Evolutionary conservation across 2,797 vertebrate genomes (phyloP).

Genomic region (Tympanoctomys barrerae): DNA sequence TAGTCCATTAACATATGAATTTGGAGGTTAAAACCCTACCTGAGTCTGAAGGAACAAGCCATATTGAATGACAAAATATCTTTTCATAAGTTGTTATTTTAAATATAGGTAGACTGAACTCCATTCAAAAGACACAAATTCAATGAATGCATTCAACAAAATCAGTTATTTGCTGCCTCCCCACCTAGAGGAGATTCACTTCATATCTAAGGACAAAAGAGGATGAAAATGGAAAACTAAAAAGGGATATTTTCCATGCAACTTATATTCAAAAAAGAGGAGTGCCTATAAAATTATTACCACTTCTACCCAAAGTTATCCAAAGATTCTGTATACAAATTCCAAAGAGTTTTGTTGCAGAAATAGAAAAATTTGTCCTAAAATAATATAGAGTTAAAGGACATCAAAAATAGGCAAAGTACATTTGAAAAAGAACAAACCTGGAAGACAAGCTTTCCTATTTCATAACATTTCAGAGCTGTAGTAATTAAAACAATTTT

Average conservation of each 20-base stretch:
- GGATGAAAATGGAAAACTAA: neutral
- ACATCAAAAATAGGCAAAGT: neutral
- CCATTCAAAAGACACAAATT: neutral
- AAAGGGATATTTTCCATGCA: neutral
- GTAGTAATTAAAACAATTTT: neutral
- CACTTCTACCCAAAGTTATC: neutral
- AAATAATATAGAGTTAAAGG: neutral
- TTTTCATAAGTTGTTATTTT: neutral
- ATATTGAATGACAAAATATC: neutral
- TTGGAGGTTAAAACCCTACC: neutral
- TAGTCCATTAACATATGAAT: neutral
- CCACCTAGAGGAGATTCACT: neutral
- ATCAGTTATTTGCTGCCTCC: neutral
- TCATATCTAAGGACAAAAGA: neutral
- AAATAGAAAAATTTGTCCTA: neutral
- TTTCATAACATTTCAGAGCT: neutral
- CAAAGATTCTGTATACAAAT: neutral
- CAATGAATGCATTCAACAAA: neutral
- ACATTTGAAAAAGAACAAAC: neutral
- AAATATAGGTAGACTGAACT: neutral
- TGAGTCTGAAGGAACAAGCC: neutral
- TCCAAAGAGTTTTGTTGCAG: neutral
- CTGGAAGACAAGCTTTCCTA: neutral
- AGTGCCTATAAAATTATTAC: neutral
- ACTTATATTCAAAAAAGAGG: neutral